phyloP scores from a whole-genome alignment of 1,140 invertebrate species.

The Cherax destructor region DNA sequence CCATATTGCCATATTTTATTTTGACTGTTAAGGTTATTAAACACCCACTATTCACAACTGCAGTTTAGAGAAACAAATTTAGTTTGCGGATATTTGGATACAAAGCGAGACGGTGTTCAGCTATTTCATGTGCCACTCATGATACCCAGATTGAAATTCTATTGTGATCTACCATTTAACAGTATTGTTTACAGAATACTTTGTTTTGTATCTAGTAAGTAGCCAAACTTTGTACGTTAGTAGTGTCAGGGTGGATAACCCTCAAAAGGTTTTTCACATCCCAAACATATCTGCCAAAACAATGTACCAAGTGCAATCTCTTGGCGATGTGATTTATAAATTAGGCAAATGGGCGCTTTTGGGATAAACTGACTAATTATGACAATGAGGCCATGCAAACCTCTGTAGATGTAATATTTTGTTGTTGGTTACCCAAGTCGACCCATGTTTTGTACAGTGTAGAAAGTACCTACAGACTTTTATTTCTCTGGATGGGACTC shows the following conservation, averaged over 20 bases:
- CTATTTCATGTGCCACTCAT: slow-evolving; percentile 64
- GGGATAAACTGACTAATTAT: slow-evolving; percentile 29
- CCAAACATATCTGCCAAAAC: slow-evolving; percentile 68
- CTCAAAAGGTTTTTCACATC: slow-evolving; percentile 31
- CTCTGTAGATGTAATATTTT: slow-evolving; percentile 54
- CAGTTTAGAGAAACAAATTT: slow-evolving; percentile 25
- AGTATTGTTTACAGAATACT: slow-evolving; percentile 67
- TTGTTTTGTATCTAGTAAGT: slow-evolving; percentile 67
- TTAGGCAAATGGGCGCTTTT: slow-evolving; percentile 42
- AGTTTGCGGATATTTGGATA: slow-evolving; percentile 54
- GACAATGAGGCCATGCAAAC: slow-evolving; percentile 14
- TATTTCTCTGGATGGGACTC: slow-evolving; percentile 67
- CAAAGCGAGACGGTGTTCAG: slow-evolving; percentile 59
- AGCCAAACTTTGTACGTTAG: slow-evolving; percentile 69
- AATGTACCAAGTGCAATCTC: slow-evolving; percentile 68
- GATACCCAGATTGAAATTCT: slow-evolving; percentile 38
- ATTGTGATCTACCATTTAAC: slow-evolving; percentile 65
- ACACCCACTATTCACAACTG: slow-evolving; percentile 35
- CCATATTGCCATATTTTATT: slow-evolving; percentile 69
- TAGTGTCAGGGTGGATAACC: slow-evolving; percentile 56
- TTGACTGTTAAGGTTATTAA: slow-evolving; percentile 56
- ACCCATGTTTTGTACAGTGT: slow-evolving; percentile 62
- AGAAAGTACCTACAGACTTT: slow-evolving; percentile 67
- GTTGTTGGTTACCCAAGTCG: slow-evolving; percentile 32
- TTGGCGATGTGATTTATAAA: slow-evolving; percentile 67